These are phyloP conservation scores for Oligia strigilis DNA, from an alignment of 2,888 invertebrate genomes.

Conservation along the genomic window DNA sequence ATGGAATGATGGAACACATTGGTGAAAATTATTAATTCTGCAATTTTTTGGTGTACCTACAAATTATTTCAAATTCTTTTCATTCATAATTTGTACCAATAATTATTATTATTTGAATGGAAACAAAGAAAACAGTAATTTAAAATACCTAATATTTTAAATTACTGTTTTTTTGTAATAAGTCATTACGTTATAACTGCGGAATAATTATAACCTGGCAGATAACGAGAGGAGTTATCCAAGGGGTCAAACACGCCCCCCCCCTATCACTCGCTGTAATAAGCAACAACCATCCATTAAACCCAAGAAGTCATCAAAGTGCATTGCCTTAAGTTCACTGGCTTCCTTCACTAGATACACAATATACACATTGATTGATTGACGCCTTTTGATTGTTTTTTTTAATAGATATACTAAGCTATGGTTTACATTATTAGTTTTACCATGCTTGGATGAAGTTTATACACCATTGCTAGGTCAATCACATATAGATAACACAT, in stretches of 20 bases:
- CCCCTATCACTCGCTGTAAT: slow-evolving; percentile 16
- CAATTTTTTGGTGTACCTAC: neutral
- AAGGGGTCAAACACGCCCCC: slow-evolving; percentile 28
- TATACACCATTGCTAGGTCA: neutral
- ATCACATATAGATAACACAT: slow-evolving; percentile 4
- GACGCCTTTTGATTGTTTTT: neutral
- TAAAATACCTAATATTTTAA: too few relatives aligned
- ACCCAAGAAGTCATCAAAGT: slow-evolving; percentile 47
- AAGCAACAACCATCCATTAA: slow-evolving; percentile 4
- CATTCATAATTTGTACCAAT: neutral
- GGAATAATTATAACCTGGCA: neutral
- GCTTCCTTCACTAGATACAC: slow-evolving; percentile 32
- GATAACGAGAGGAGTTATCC: slow-evolving; percentile 41
- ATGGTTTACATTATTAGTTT: neutral
- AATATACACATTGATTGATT: slow-evolving; percentile 7
- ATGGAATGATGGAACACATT: neutral
- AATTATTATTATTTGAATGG: neutral
- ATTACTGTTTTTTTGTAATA: neutral
- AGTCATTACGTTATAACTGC: neutral
- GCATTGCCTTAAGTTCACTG: slow-evolving; percentile 43
- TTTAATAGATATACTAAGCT: neutral
- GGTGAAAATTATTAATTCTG: neutral
- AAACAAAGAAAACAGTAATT: too few relatives aligned
- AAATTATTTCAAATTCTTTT: neutral
- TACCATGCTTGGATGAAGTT: slow-evolving; percentile 4